Percentiles rank a stretch among this genome's conserved stretches.
Evolutionary conservation across 2,113 vertebrate species (phyloP).

Genomic region (Carlito syrichta): DNA sequence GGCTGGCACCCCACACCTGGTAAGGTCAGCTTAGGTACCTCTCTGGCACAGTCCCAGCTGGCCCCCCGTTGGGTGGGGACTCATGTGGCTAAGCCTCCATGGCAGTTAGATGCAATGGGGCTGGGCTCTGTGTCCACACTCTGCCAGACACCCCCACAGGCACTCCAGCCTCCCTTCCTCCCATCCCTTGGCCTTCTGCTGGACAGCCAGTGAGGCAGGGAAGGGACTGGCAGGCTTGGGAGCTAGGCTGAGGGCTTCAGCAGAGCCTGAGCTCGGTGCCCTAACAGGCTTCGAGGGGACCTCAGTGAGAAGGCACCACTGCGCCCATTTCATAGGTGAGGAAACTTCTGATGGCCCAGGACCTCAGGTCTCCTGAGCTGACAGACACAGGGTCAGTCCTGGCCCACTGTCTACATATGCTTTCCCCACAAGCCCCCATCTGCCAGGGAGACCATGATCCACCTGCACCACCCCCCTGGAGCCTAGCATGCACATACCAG

Average conservation of each 20-base stretch:
- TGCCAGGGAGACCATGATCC: fast-evolving
- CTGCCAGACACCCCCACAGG: fast-evolving
- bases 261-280: neutral
- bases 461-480: no score
- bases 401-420: neutral
- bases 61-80: no score
- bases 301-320: fast-evolving
- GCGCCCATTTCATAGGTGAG: neutral
- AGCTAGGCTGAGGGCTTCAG: neutral
- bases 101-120: fast-evolving
- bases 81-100: fast-evolving
- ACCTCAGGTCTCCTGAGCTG: neutral
- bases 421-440: neutral
- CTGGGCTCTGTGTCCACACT: no score
- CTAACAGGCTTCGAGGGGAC: fast-evolving
- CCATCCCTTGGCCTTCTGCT: neutral
- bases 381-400: neutral
- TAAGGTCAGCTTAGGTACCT: no score
- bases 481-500: fast-evolving
- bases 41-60: neutral
- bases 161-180: no score
- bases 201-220: neutral
- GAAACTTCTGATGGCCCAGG: neutral
- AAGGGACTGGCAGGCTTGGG: fast-evolving
- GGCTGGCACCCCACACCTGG: fast-evolving